Conservation (phyloP, 2,797 vertebrate genomes). For the Galagoides demidoff region DNA sequence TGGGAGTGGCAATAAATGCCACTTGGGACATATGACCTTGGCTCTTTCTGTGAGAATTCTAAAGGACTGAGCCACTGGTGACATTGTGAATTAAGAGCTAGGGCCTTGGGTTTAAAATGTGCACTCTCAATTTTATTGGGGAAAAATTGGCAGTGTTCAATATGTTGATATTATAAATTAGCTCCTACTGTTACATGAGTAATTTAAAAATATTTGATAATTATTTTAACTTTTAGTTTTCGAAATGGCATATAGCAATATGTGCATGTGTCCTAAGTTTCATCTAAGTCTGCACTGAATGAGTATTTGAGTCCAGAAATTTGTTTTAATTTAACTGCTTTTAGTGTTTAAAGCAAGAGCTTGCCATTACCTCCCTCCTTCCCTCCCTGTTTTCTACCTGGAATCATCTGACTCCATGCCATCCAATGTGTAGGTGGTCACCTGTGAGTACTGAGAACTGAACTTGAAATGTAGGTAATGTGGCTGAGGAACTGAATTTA, state of each 20-base stretch:
- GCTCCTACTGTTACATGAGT: not conserved
- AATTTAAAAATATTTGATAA: not conserved
- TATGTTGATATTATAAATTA: not conserved
- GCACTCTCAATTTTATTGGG: not conserved
- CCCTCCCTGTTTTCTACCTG: not conserved
- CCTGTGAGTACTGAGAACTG: not conserved
- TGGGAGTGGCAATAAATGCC: not conserved
- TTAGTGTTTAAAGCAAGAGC: not conserved
- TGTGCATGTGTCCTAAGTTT: not conserved
- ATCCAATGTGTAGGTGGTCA: not conserved
- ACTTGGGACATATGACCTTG: not conserved
- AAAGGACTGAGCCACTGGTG: not conserved
- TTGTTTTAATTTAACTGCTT: not conserved
- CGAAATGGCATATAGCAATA: not conserved
- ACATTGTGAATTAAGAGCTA: not conserved
- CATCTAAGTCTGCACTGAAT: not conserved
- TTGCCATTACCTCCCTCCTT: not conserved
- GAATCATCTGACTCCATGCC: not conserved
- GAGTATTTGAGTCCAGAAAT: not conserved
- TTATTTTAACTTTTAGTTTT: constrained; percentile 9
- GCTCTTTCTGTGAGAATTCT: not conserved
- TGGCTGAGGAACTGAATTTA: not conserved
- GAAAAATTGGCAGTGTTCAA: constrained; percentile 1
- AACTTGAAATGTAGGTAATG: not conserved
- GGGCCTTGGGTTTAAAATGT: not conserved